Percentiles rank a stretch among this genome's conserved stretches.
phyloP scores from a whole-genome alignment of 2,888 invertebrate genomes.

The Herminia tarsipennalis region DNA sequence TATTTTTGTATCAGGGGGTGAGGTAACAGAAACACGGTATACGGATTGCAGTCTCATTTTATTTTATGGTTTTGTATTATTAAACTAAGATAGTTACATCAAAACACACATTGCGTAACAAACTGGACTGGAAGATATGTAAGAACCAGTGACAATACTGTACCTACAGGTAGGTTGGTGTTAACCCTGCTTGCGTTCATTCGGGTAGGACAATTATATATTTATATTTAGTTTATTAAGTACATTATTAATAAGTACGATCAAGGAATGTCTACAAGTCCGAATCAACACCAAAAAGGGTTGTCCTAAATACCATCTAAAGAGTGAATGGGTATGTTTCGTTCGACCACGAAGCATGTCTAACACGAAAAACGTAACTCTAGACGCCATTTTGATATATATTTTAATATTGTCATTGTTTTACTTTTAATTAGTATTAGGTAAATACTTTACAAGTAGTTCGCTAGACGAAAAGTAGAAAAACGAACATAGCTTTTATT shows the following conservation, averaged over 20 bases:
- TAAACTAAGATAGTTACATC: slow-evolving; percentile 80
- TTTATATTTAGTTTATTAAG: slow-evolving; percentile 28
- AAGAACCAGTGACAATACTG: slow-evolving; percentile 65
- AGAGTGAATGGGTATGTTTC: slow-evolving; percentile 59
- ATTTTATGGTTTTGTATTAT: slow-evolving; percentile 71
- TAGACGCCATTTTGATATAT: slow-evolving; percentile 78
- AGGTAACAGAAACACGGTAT: slow-evolving; percentile 9
- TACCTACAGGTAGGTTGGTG: slow-evolving; percentile 53
- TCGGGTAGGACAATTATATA: slow-evolving; percentile 30
- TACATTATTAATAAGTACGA: slow-evolving; percentile 46
- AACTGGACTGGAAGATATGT: slow-evolving; percentile 81
- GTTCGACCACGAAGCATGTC: slow-evolving; percentile 69
- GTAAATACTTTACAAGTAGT: slow-evolving; percentile 73
- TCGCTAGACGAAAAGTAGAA: slow-evolving; percentile 68
- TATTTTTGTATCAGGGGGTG: not conserved
- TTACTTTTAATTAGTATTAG: slow-evolving; percentile 75
- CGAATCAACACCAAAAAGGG: slow-evolving; percentile 61
- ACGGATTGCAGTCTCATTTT: slow-evolving; percentile 82
- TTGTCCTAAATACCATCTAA: slow-evolving; percentile 56
- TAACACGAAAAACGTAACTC: slow-evolving; percentile 77
- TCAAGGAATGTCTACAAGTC: slow-evolving; percentile 40
- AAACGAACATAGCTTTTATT: slow-evolving; percentile 61
- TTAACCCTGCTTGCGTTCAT: slow-evolving; percentile 41
- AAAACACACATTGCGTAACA: slow-evolving; percentile 82
- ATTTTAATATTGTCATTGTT: slow-evolving; percentile 84